Base-by-base conservation (phyloP, 2,113 vertebrate species). In the Cyrtonyx montezumae region DNA sequence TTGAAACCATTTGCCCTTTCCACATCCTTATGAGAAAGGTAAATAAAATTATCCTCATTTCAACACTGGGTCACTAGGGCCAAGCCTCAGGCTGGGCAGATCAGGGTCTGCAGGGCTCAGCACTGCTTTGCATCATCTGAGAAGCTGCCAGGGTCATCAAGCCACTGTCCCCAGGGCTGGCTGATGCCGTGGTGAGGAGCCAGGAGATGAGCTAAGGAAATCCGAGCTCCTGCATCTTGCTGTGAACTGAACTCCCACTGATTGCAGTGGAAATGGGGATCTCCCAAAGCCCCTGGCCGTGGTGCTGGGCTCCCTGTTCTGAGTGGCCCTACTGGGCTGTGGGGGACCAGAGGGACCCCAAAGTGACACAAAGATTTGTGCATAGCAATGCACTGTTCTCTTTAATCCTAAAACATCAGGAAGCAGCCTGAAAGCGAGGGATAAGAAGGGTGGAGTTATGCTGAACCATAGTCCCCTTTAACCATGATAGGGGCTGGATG, bases 171-270 rank as follows among this genome's bases (percentile, higher is more conserved):
- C 69, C 75, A 21, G 25, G 32, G 65, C 82, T 67, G 8, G 2
- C 34, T 18, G 70, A 58, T 23, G 43, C 13, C 3, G 3, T 32
- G 21, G n/a, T 1, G 3, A 42, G 68, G 55, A 75, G 37, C 37
- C 67, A 23, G 81, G 48, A 56, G 70, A 45, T 8, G n/a, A 68
- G 37, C 0, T 11, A 25, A 63, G 71, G 71, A 46, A 63, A 68
- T 37, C 66, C 49, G n/a, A 63, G 12, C 15, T 73, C 59, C 17
- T 28, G 43, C 42, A 81, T 65, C 55, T 8, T 3, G 65, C 6
- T 59, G 25, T 0, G 9, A 51, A 53, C 48, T 78, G 58, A 88
- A 86, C 25, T 30, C 0, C 0, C 30, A 28, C 16, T 0, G 3
- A 42, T 59, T 78, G 63, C n/a, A 8, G 7, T 22, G 25, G n/a